Conservation (phyloP, 2,888 invertebrate species). For the Bembecia ichneumoniformis region DNA sequence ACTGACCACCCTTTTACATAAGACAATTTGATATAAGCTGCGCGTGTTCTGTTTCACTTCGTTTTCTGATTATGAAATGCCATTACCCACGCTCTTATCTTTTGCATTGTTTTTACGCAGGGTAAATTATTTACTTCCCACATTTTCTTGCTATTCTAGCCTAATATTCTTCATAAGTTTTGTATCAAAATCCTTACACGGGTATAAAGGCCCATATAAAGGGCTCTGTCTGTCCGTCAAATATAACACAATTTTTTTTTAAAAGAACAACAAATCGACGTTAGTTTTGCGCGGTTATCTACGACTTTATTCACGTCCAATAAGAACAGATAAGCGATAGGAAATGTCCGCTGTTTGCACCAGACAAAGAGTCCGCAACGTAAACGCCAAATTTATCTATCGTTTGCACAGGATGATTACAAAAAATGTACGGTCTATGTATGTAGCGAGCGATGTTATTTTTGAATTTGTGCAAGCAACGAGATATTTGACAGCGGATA, state of each 20-base stretch:
- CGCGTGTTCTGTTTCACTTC: too few relatives aligned
- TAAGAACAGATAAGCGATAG: conserved; percentile 51
- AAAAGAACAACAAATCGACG: not conserved
- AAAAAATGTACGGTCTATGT: conserved; percentile 58
- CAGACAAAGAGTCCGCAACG: conserved; percentile 49
- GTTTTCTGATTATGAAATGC: too few relatives aligned
- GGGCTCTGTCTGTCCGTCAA: not conserved
- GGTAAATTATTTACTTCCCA: too few relatives aligned
- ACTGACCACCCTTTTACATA: too few relatives aligned
- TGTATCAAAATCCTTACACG: too few relatives aligned
- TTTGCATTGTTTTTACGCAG: too few relatives aligned
- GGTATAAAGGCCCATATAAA: too few relatives aligned
- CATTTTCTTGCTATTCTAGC: too few relatives aligned
- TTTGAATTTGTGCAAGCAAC: conserved; percentile 68
- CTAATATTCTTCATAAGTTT: too few relatives aligned
- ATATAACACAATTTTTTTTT: not conserved
- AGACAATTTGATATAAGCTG: too few relatives aligned
- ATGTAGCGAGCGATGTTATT: conserved; percentile 54
- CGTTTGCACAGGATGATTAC: conserved; percentile 54
- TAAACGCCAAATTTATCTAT: conserved; percentile 56
- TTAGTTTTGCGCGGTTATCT: not conserved
- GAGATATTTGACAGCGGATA: conserved; percentile 55
- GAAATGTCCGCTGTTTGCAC: conserved; percentile 63
- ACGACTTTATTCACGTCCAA: conserved; percentile 25
- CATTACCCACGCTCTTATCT: too few relatives aligned